Percentiles rank a stretch among this genome's conserved stretches.
Evolutionary conservation across 2,888 invertebrate genomes (phyloP).

Genomic region (Scelioninae gen. 1): DNA sequence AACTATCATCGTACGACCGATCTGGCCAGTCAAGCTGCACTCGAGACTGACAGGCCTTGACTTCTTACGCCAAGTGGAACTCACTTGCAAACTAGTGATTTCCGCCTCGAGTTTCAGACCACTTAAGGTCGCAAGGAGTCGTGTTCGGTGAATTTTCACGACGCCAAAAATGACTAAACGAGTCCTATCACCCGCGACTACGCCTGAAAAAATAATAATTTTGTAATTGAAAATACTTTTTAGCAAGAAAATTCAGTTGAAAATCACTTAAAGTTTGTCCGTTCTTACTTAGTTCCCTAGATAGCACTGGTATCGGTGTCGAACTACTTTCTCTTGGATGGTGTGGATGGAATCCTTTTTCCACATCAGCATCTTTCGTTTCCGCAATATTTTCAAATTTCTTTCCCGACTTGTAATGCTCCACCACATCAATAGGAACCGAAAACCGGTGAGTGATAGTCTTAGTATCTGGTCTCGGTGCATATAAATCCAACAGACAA

Average conservation of each 20-base stretch:
- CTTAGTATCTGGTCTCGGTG: conserved; percentile 97
- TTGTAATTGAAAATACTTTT: no score
- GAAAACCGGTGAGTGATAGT: conserved; percentile 93
- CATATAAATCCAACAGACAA: conserved; percentile 95
- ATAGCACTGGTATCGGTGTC: conserved; percentile 82
- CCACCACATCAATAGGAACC: conserved; percentile 89
- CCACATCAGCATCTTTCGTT: conserved; percentile 86
- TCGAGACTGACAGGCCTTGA: conserved; percentile 89
- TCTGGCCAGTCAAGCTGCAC: conserved; percentile 93
- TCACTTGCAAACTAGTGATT: conserved; percentile 95
- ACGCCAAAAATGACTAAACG: conserved; percentile 94
- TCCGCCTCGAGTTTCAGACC: conserved; percentile 97
- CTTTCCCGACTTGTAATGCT: conserved; percentile 87
- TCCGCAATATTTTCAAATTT: conserved; percentile 87
- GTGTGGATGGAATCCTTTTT: conserved; percentile 84
- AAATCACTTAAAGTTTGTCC: not conserved
- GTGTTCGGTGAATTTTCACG: conserved; percentile 93
- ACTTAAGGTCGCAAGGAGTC: conserved; percentile 94
- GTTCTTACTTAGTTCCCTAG: conserved; percentile 83
- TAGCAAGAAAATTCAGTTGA: no score
- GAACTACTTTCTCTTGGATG: conserved; percentile 80
- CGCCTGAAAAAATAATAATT: conserved; percentile 83
- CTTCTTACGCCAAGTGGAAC: conserved; percentile 95
- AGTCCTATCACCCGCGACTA: conserved; percentile 87
- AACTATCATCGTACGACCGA: conserved; percentile 96